phyloP scores from a whole-genome alignment of 2,888 invertebrate genomes.

The Campopleginae sp. region DNA sequence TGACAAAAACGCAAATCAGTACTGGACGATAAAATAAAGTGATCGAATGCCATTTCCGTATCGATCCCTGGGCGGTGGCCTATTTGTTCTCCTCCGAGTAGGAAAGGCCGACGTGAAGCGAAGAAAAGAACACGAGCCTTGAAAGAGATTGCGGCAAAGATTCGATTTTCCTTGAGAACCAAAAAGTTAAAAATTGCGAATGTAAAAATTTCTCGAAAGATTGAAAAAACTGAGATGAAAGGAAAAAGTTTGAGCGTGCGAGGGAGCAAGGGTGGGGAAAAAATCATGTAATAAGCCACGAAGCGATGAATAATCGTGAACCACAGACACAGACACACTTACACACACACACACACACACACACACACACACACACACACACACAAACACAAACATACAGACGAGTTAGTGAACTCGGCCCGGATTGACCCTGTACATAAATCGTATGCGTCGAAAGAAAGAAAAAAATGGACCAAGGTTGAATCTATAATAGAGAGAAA shows the following conservation, averaged over 20 bases:
- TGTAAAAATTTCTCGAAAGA: conserved; percentile 19
- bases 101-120: conserved; percentile 34
- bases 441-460: conserved; percentile 68
- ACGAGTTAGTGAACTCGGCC: conserved; percentile 22
- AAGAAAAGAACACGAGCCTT: conserved; percentile 22
- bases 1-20: conserved; percentile 74
- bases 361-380: conserved; percentile 19
- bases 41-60: conserved; percentile 78
- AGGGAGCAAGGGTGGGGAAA: neutral
- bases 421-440: conserved; percentile 63
- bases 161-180: neutral
- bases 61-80: conserved; percentile 80
- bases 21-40: conserved; percentile 57
- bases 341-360: neutral
- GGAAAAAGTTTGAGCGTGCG: neutral
- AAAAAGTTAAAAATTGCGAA: neutral
- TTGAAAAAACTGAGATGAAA: neutral
- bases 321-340: conserved; percentile 2
- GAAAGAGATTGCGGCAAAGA: conserved; percentile 5
- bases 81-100: conserved; percentile 70
- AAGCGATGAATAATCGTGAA: conserved; percentile 10
- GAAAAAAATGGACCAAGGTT: conserved; percentile 67
- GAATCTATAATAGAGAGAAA: conserved; percentile 65
- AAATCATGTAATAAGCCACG: neutral
- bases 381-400: neutral